These are phyloP conservation scores for Dallia pectoralis DNA, from an alignment of 2,797 vertebrate species.

Conservation along the genomic window DNA sequence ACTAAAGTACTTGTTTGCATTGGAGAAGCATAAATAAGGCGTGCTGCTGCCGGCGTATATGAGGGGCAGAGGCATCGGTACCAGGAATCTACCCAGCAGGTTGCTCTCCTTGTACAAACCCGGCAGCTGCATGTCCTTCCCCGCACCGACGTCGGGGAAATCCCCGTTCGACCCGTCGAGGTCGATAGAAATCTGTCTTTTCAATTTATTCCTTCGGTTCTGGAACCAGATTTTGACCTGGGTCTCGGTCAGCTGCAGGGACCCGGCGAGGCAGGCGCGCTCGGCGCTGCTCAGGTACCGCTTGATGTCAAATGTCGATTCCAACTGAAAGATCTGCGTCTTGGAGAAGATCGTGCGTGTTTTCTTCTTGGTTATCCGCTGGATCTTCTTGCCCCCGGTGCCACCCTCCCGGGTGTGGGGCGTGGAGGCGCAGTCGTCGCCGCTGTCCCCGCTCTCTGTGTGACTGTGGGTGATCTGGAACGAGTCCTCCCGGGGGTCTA, in stretches of 20 bases:
- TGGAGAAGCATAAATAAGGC: slow-evolving; percentile 85
- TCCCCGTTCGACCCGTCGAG: slow-evolving; percentile 73
- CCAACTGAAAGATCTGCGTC: slow-evolving; percentile 84
- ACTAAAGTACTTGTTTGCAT: slow-evolving; percentile 82
- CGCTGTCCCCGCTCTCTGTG: slow-evolving; percentile 73
- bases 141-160: slow-evolving; percentile 70
- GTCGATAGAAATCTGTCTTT: slow-evolving; percentile 79
- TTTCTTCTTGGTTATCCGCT: slow-evolving; percentile 78
- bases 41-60: slow-evolving; percentile 80
- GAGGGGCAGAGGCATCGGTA: slow-evolving; percentile 83
- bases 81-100: slow-evolving; percentile 78
- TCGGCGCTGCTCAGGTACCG: slow-evolving; percentile 87
- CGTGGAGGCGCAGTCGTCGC: slow-evolving; percentile 59
- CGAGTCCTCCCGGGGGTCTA: slow-evolving; percentile 50
- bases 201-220: slow-evolving; percentile 84
- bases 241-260: slow-evolving; percentile 82
- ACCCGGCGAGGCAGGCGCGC: slow-evolving; percentile 83
- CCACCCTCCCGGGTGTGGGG: slow-evolving; percentile 42
- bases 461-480: slow-evolving; percentile 47
- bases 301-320: slow-evolving; percentile 84
- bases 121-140: slow-evolving; percentile 71
- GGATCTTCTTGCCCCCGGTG: slow-evolving; percentile 65
- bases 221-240: slow-evolving; percentile 85
- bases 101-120: slow-evolving; percentile 81
- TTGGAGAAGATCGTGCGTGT: slow-evolving; percentile 89